These are phyloP conservation scores for Carposina sasakii DNA, from an alignment of 1,140 invertebrate genomes.

Conservation along the genomic window DNA sequence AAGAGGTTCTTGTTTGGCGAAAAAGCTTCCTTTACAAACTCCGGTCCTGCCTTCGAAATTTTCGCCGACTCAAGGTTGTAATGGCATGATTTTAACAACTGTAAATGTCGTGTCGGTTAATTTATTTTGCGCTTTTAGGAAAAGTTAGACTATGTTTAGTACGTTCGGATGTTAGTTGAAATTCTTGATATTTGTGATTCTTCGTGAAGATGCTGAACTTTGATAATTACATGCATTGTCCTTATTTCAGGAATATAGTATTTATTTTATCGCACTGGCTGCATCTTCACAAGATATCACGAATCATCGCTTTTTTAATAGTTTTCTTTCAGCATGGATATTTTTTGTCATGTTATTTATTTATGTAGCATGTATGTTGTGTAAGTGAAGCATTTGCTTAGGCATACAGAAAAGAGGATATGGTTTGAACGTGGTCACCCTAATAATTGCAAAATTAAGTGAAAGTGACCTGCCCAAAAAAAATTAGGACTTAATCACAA, in stretches of 20 bases:
- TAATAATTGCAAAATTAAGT: no score
- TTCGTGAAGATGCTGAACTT: constrained; percentile 30
- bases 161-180: no score
- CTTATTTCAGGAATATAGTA: no score
- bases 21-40: constrained; percentile 46
- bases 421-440: no score
- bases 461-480: no score
- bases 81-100: constrained; percentile 37
- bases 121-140: constrained; percentile 14
- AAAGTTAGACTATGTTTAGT: no score
- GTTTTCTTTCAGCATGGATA: constrained; percentile 12
- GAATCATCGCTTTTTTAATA: constrained; percentile 14
- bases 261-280: constrained; percentile 9
- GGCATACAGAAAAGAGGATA: no score
- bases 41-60: constrained; percentile 65
- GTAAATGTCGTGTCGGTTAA: constrained; percentile 39
- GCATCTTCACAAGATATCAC: constrained; percentile 19
- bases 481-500: no score
- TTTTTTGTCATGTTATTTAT: no score
- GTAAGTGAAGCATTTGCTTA: no score
- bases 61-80: constrained; percentile 56
- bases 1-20: constrained; percentile 43
- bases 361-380: no score
- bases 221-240: constrained; percentile 1
- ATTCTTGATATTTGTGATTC: constrained; percentile 35